Evolutionary conservation across 2,888 invertebrate genomes (phyloP).

Genomic region (Boloria selene): DNA sequence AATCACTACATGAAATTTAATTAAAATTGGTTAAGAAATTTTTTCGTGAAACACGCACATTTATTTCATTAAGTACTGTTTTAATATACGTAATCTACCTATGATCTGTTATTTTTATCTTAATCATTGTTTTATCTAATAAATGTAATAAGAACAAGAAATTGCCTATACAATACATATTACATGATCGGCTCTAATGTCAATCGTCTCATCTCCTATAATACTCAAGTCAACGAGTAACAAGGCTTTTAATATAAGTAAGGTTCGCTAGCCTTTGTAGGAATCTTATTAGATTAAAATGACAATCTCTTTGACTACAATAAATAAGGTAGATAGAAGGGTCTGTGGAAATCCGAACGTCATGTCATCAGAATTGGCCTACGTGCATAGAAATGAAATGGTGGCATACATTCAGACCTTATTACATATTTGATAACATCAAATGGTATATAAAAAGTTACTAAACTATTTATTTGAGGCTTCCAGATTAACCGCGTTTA

Average conservation of each 20-base stretch:
- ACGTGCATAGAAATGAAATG: constrained; percentile 22
- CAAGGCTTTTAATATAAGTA: background rate
- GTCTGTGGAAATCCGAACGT: constrained; percentile 11
- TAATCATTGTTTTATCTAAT: no score
- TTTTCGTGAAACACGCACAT: no score
- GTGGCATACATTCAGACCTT: background rate
- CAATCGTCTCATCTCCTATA: no score
- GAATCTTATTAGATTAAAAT: constrained; percentile 1
- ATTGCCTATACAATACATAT: no score
- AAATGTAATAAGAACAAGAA: no score
- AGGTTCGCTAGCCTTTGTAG: background rate
- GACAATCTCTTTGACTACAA: constrained; percentile 16
- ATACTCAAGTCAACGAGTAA: no score
- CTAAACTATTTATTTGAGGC: background rate
- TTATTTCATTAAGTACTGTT: no score
- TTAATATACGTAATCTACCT: no score
- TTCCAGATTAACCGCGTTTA: background rate
- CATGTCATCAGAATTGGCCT: constrained; percentile 13
- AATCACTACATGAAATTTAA: no score
- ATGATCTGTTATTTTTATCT: no score
- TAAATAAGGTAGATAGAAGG: constrained; percentile 12
- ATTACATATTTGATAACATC: constrained; percentile 12
- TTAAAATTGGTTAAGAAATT: no score
- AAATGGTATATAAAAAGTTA: background rate
- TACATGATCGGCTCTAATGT: no score